Evolutionary conservation across 1,140 invertebrate species (phyloP).

Genomic region (Radopholus similis): DNA sequence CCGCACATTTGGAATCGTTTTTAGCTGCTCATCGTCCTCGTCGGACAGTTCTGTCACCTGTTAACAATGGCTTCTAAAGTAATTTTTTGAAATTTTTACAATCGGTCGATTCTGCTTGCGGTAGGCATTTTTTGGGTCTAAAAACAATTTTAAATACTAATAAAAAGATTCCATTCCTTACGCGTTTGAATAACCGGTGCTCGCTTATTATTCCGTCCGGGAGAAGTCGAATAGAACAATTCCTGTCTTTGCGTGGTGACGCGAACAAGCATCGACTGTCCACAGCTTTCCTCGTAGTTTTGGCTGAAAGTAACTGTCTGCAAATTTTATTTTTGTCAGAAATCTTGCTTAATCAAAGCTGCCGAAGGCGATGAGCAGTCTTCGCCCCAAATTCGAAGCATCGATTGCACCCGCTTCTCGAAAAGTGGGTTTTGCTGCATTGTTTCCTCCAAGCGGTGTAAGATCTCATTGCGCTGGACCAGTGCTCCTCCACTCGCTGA

Average conservation of each 20-base stretch:
- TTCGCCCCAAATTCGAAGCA: constrained; percentile 9
- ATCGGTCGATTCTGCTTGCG: not conserved
- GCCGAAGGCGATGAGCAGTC: not conserved
- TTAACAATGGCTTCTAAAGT: too few species aligned
- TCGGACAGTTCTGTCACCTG: constrained; percentile 15
- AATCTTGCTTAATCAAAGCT: not conserved
- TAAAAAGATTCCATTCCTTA: not conserved
- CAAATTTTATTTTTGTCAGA: not conserved
- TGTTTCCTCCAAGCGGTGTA: constrained; percentile 4
- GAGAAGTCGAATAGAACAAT: constrained; percentile 12
- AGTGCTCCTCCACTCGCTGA: not conserved
- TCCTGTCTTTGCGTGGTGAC: constrained; percentile 14
- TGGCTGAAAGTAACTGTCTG: not conserved
- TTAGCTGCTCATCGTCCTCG: constrained; percentile 2
- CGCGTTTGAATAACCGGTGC: not conserved
- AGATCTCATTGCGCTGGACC: constrained; percentile 3
- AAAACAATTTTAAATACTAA: too few species aligned
- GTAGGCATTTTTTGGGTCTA: too few species aligned
- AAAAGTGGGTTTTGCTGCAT: constrained; percentile 7
- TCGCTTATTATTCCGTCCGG: not conserved
- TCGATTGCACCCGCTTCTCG: constrained; percentile 7
- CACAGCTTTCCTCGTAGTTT: not conserved
- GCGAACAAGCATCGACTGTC: constrained; percentile 8
- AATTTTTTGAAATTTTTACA: not conserved
- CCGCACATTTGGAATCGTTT: constrained; percentile 9